phyloP scores from a whole-genome alignment of 2,113 vertebrate species.

The Alligator sinensis region DNA sequence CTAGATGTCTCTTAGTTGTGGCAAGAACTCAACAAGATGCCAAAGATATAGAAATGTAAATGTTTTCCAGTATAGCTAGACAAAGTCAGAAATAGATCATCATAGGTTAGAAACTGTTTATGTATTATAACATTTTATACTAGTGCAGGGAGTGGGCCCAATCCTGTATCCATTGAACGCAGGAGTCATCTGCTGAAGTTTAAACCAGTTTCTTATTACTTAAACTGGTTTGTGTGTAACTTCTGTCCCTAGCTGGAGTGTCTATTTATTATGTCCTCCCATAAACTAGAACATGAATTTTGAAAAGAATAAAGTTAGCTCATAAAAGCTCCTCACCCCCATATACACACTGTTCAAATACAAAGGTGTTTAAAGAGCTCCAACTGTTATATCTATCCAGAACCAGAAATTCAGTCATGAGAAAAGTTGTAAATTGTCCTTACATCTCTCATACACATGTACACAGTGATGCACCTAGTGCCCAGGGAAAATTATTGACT shows the following conservation, averaged over 20 bases:
- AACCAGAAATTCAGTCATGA: background rate
- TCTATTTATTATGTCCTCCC: background rate
- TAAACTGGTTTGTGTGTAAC: too few relatives aligned
- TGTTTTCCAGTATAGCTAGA: background rate
- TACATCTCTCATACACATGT: too few relatives aligned
- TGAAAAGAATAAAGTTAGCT: background rate
- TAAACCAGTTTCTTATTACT: too few relatives aligned
- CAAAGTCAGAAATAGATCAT: background rate
- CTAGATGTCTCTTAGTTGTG: background rate
- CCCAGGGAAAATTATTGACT: background rate
- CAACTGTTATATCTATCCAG: too few relatives aligned
- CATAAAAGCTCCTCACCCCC: background rate
- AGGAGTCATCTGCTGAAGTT: background rate
- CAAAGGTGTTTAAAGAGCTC: too few relatives aligned
- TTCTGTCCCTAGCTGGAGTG: too few relatives aligned
- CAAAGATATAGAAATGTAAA: background rate
- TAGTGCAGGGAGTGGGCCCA: background rate
- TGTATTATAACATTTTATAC: background rate
- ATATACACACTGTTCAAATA: too few relatives aligned
- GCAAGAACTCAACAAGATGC: background rate
- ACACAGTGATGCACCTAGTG: background rate
- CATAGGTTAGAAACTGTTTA: background rate
- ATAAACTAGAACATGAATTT: background rate
- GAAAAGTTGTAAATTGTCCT: background rate
- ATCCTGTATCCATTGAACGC: background rate